phyloP scores from a whole-genome alignment of 2,888 invertebrate species.

The Lutraria lutraria region DNA sequence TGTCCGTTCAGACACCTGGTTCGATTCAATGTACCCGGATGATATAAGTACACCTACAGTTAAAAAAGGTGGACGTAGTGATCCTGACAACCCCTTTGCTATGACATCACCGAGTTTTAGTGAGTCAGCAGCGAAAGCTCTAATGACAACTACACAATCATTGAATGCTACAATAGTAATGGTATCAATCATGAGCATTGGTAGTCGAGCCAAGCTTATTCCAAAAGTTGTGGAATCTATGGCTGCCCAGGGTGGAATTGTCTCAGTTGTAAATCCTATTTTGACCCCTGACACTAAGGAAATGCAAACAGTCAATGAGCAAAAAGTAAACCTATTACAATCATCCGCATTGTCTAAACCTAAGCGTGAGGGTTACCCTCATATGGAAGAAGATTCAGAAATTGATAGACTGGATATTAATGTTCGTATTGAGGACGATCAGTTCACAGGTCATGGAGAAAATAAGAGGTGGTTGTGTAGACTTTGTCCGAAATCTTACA shows the following conservation, averaged over 20 bases:
- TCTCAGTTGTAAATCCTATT: conserved; percentile 65
- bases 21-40: conserved; percentile 39
- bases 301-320: conserved; percentile 28
- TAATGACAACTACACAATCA: conserved; percentile 79
- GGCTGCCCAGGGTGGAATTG: conserved; percentile 68
- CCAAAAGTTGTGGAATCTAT: conserved; percentile 62
- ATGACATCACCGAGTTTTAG: conserved; percentile 80
- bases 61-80: conserved; percentile 60
- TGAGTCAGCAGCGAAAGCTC: conserved; percentile 78
- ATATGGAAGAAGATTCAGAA: conserved; percentile 49
- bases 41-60: conserved; percentile 15
- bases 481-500: conserved; percentile 85
- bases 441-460: conserved; percentile 83
- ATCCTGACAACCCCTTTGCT: conserved; percentile 71
- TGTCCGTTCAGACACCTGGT: conserved; percentile 43
- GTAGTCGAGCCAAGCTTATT: conserved; percentile 58
- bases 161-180: conserved; percentile 78
- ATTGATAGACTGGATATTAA: conserved; percentile 82
- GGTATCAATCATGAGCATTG: conserved; percentile 79
- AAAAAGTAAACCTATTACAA: conserved; percentile 41
- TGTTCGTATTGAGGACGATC: conserved; percentile 84
- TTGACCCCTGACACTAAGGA: neutral
- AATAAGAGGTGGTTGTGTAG: conserved; percentile 86
- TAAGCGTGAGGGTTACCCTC: conserved; percentile 46
- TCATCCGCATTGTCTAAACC: conserved; percentile 63